Conservation (phyloP, 2,113 vertebrate genomes). For the Pampusana beccarii region DNA sequence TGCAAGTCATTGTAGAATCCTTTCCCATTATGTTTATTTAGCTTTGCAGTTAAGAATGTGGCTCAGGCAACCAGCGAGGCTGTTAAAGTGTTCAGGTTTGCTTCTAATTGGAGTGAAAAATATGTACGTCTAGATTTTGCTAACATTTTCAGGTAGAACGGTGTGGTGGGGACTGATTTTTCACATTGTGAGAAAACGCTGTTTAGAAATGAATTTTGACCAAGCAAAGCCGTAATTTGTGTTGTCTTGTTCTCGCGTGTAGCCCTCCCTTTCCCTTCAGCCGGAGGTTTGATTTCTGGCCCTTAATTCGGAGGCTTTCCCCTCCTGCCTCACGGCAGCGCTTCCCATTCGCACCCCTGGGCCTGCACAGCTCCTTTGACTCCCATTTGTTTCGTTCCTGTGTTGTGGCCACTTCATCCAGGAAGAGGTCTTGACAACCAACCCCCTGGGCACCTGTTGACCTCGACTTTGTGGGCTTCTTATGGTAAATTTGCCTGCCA, state of each 20-base stretch:
- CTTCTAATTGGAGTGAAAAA: neutral
- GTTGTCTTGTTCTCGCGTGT: neutral
- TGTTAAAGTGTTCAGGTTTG: neutral
- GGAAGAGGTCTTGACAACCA: neutral
- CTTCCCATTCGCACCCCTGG: rapidly evolving
- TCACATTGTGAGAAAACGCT: neutral
- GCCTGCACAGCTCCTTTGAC: too few relatives aligned
- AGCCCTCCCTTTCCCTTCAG: neutral
- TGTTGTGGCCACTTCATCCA: neutral
- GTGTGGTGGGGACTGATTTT: neutral
- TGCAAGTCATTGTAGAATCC: neutral
- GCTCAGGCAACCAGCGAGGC: neutral
- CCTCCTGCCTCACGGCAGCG: neutral
- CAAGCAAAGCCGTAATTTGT: rapidly evolving
- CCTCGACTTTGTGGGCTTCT: neutral
- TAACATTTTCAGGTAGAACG: neutral
- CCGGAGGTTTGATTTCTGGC: neutral
- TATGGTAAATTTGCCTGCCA: neutral
- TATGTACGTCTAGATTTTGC: rapidly evolving
- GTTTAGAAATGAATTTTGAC: neutral
- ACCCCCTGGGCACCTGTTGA: neutral
- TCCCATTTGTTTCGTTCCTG: neutral
- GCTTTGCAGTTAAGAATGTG: neutral
- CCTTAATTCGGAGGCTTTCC: neutral
- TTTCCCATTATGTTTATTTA: neutral